Percentiles rank a stretch among this genome's conserved stretches.
phyloP scores from a whole-genome alignment of 2,888 invertebrate species.

The Drosophila ezoana region DNA sequence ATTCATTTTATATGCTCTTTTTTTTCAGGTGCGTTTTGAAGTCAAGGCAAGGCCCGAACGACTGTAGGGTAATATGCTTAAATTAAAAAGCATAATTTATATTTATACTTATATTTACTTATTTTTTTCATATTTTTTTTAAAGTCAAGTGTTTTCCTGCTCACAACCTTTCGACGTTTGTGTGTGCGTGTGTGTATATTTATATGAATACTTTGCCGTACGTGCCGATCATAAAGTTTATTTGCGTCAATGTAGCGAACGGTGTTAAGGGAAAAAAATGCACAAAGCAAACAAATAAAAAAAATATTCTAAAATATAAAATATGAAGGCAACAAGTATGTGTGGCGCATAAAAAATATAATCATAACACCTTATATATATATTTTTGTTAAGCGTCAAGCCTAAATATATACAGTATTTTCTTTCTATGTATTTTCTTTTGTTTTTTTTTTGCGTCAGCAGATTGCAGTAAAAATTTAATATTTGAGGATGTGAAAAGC shows the following conservation, averaged over 20 bases:
- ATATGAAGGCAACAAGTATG: slow-evolving; percentile 61
- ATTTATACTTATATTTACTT: slow-evolving; percentile 6
- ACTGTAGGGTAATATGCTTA: slow-evolving; percentile 36
- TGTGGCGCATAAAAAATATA: slow-evolving; percentile 72
- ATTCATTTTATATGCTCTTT: slow-evolving; percentile 8
- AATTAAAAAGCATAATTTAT: slow-evolving; percentile 51
- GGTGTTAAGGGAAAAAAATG: slow-evolving; percentile 3
- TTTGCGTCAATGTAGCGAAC: slow-evolving; percentile 55
- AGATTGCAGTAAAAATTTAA: slow-evolving; percentile 68
- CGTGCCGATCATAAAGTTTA: slow-evolving; percentile 79
- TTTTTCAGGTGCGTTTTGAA: not conserved
- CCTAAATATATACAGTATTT: slow-evolving; percentile 42
- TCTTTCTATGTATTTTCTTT: slow-evolving; percentile 20
- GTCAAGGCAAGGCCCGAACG: not conserved
- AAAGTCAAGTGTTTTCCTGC: slow-evolving; percentile 38
- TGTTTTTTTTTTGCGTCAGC: slow-evolving; percentile 27
- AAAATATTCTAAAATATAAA: slow-evolving; percentile 74
- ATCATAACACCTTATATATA: slow-evolving; percentile 66
- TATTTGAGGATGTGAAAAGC: slow-evolving; percentile 72
- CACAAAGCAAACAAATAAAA: slow-evolving; percentile 69
- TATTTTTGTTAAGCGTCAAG: slow-evolving; percentile 21
- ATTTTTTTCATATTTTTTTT: slow-evolving; percentile 9
- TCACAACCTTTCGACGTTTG: not conserved
- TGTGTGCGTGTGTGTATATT: slow-evolving; percentile 20
- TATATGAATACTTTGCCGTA: slow-evolving; percentile 48